A percentile compares a stretch with the other conserved stretches of the same genome.
These are phyloP conservation scores for Venturia canescens DNA, from an alignment of 1,140 invertebrate genomes.

Conservation along the genomic window DNA sequence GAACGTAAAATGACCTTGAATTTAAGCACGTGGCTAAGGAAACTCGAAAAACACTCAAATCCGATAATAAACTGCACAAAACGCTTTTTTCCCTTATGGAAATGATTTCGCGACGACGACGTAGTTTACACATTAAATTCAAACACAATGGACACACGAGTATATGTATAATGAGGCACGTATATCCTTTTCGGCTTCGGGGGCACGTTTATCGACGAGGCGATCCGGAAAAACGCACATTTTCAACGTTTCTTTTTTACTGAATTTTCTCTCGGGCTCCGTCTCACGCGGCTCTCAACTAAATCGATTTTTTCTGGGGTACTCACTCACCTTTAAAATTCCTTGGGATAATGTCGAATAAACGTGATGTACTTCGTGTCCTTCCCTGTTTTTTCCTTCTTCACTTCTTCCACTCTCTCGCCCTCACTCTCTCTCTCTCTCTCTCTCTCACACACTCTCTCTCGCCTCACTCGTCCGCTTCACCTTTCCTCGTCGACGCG, in stretches of 20 bases:
- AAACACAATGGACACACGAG: neutral
- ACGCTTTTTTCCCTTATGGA: too few relatives aligned
- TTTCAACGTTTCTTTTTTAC: neutral
- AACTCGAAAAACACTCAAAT: too few relatives aligned
- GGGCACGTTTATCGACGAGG: slow-evolving; percentile 18
- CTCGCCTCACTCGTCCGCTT: slow-evolving; percentile 15
- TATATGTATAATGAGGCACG: neutral
- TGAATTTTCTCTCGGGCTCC: neutral
- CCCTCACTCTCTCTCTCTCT: slow-evolving; percentile 13
- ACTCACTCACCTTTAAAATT: slow-evolving; percentile 26
- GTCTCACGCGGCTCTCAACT: neutral
- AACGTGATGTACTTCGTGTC: slow-evolving; percentile 23
- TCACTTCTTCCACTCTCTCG: neutral
- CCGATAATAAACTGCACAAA: too few relatives aligned
- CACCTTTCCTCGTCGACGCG: slow-evolving; percentile 27
- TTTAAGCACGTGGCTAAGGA: too few relatives aligned
- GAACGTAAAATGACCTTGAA: too few relatives aligned
- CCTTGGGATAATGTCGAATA: slow-evolving; percentile 20
- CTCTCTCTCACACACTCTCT: slow-evolving; percentile 11
- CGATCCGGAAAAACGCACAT: neutral
- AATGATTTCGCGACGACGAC: too few relatives aligned
- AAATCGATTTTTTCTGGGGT: too few relatives aligned
- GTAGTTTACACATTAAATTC: too few relatives aligned
- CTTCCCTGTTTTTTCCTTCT: slow-evolving; percentile 4
- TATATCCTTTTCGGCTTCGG: slow-evolving; percentile 5